Evolutionary conservation across 2,888 invertebrate genomes (phyloP), one percentile per base, ranked within the genome.

Genomic region (Melinopterus prodromus): DNA sequence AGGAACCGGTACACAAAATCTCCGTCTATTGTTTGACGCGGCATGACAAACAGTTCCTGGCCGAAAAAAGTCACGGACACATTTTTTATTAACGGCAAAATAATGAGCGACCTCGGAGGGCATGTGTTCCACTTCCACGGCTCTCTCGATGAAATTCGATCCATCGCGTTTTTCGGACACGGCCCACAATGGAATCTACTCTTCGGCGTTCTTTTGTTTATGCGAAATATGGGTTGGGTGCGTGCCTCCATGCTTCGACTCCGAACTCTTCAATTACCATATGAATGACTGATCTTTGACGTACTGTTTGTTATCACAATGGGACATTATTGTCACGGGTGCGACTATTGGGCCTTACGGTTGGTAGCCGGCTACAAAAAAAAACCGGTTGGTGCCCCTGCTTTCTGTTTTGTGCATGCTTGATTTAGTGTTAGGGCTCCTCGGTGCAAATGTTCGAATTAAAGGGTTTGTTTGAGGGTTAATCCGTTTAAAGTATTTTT

Each of bases 61-160:
- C 12, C 53, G 53, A 53, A 53, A 53, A 26, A 36, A 16, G 74
- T 16, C 36, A 26, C 74, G 26, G n/a, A 74, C 74, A 74, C 74
- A 26, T 26, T 9, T 53, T 53, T 53, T 78, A 78, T 71, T 78
- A 78, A 72, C 78, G 78, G 78, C 78, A 16, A 37, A 78, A 72
- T 78, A 78, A 71, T 72, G 53, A 78, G 71, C 7, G 16, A 38
- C 7, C 74, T 74, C 74, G 26, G 26, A 16, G 53, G 53, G 53
- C 53, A 53, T 53, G 12, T 53, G 53, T 53, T 53, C 53, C 12
- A 12, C 9, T 12, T 71, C 7, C 71, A 71, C 71, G 71, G 12
- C 71, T 1, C 36, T 26, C 36, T 16, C 26, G 74, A 16, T 36
- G 53, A 36, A 16, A 71, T 26, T 69, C 70, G 35, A 69, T 26